phyloP scores from a whole-genome alignment of 2,797 vertebrate species.

The Neomorphus geoffroyi region DNA sequence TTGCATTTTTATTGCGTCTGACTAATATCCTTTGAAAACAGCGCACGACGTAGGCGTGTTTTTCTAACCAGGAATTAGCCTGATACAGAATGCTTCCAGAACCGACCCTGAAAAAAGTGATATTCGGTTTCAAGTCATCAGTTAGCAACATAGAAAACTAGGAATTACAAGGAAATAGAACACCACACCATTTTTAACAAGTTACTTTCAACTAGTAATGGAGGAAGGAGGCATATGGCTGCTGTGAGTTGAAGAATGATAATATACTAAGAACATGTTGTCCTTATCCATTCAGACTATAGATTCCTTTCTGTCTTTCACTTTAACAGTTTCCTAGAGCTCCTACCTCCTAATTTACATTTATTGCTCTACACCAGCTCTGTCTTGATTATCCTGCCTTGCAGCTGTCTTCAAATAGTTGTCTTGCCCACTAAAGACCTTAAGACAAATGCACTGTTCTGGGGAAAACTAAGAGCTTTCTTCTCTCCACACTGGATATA shows the following conservation, averaged over 20 bases:
- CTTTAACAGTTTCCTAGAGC: neutral
- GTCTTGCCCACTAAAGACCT: neutral
- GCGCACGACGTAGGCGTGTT: neutral
- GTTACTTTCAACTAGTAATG: neutral
- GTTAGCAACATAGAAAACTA: neutral
- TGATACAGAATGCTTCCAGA: neutral
- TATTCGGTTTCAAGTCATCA: neutral
- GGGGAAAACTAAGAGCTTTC: neutral
- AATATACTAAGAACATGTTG: neutral
- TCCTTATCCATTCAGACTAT: neutral
- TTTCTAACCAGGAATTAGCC: neutral
- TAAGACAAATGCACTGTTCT: neutral
- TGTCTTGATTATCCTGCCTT: neutral
- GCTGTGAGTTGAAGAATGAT: neutral
- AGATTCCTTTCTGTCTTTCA: neutral
- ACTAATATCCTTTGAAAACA: neutral
- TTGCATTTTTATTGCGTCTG: neutral
- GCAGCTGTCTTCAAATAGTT: neutral
- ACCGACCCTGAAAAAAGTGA: rapidly evolving
- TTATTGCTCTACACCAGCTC: neutral
- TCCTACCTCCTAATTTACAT: neutral
- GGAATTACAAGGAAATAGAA: neutral
- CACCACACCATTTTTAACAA: neutral
- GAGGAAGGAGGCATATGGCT: neutral
- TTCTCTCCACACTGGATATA: neutral